These are phyloP conservation scores for Cyphomyrmex costatus DNA, from an alignment of 1,140 invertebrate species.

Conservation along the genomic window DNA sequence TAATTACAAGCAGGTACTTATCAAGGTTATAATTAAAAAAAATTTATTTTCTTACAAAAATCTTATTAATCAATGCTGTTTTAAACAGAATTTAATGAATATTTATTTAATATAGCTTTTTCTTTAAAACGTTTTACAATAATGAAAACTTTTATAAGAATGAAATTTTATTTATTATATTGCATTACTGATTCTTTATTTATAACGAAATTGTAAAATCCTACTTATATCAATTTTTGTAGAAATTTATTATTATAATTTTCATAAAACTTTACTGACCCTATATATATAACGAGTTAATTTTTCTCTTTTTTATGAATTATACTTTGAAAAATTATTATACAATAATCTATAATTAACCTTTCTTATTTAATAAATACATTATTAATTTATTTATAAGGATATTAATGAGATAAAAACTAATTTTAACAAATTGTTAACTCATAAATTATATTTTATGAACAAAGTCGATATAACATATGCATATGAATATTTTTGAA, in stretches of 20 bases:
- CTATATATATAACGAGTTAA: background rate
- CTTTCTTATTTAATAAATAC: background rate
- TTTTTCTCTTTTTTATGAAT: background rate
- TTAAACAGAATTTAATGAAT: background rate
- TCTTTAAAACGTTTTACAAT: background rate
- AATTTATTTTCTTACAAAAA: background rate
- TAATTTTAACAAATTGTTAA: background rate
- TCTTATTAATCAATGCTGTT: background rate
- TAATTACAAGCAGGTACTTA: background rate
- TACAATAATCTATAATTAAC: background rate
- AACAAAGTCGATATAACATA: background rate
- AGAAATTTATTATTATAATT: background rate
- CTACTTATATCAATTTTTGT: background rate
- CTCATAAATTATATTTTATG: background rate
- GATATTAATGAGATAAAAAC: background rate
- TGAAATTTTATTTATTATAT: background rate
- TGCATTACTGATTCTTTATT: background rate
- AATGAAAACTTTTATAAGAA: background rate
- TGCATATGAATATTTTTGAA: background rate
- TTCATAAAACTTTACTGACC: background rate
- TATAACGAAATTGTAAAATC: background rate
- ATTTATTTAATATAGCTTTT: background rate
- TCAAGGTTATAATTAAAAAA: background rate
- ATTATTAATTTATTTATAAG: slow-evolving; percentile 23
- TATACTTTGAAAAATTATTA: background rate